phyloP scores from a whole-genome alignment of 2,888 invertebrate genomes.

The Troides aeacus region DNA sequence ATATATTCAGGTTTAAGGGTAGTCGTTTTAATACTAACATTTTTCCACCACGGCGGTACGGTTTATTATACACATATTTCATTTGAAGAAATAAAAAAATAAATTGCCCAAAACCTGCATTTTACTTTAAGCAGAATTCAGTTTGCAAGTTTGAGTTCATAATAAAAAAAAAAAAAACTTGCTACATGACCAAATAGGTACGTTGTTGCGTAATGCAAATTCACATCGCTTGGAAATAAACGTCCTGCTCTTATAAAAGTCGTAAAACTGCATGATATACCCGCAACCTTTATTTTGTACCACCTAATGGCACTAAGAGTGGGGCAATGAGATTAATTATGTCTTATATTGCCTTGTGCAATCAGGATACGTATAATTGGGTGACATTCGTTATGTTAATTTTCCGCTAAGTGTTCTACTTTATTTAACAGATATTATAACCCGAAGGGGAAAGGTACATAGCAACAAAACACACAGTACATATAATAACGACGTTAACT shows the following conservation, averaged over 20 bases:
- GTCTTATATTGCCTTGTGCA: not conserved
- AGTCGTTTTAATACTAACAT: not conserved
- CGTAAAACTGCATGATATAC: slow-evolving; percentile 20
- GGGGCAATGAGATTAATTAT: slow-evolving; percentile 8
- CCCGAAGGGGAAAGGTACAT: too few species aligned
- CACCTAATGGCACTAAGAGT: not conserved
- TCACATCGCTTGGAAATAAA: slow-evolving; percentile 26
- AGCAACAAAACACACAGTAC: too few species aligned
- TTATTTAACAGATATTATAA: too few species aligned
- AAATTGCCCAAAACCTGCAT: slow-evolving; percentile 23
- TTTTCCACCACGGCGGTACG: not conserved
- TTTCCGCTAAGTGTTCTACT: too few species aligned
- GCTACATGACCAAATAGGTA: slow-evolving; percentile 23
- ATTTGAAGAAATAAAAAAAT: slow-evolving; percentile 16
- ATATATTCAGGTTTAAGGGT: not conserved
- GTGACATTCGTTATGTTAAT: not conserved
- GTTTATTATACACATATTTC: not conserved
- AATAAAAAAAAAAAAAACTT: slow-evolving; percentile 25
- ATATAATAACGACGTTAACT: too few species aligned
- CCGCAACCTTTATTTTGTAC: slow-evolving; percentile 12
- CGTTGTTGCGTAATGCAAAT: slow-evolving; percentile 27
- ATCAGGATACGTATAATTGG: not conserved
- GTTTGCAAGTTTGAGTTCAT: slow-evolving; percentile 20
- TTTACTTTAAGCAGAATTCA: slow-evolving; percentile 23
- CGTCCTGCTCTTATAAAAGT: slow-evolving; percentile 26